Evolutionary conservation across 2,113 vertebrate genomes (phyloP), one percentile per base, ranked within the genome.

Genomic region (Engraulis encrasicolus): DNA sequence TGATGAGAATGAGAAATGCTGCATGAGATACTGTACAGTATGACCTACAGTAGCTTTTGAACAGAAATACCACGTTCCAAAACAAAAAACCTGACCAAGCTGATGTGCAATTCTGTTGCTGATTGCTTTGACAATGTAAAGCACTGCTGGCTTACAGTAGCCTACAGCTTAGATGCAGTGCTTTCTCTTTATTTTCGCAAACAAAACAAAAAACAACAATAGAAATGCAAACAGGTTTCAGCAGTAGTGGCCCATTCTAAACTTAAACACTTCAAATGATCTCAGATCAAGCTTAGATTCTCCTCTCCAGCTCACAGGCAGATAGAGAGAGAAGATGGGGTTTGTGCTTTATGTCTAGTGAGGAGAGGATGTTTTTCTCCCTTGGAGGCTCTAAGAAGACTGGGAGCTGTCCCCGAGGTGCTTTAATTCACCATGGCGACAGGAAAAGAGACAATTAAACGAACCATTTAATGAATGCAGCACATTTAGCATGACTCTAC

Each of bases 391-490:
- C 80, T 40, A 61, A 78, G 54, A 78, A 89, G 82, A 85, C 85
- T 85, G 79, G 23, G 84, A 79, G 37, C 36, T n/a, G 78, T 79
- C 81, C 54, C 80, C 85, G 78, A 79, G 54, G 52, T 52, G 81
- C 77, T 45, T 77, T 86, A 84, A 89, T 89, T 86, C 89, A 80
- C 31, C 52, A 18, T n/a, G 23, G 78, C 79, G 52, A 80, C 61
- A 34, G 80, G 71, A 78, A 50, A 58, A 80, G 66, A 81, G 81
- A 34, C 83, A 85, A 86, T 87, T 89, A 83, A 83, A 74, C 50
- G 48, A 50, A 79, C 86, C 79, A 85, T 79, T 19, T 81, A 71
- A 84, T 84, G 31, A 82, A 82, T 71, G 20, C 37, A 20, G 78
- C 78, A 61, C 52, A 82, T 83, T 81, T 84, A 48, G 40, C 80